A percentile compares a stretch with the other conserved stretches of the same genome.
Conservation (phyloP, 2,797 vertebrate species). For the Myotis planiceps region DNA sequence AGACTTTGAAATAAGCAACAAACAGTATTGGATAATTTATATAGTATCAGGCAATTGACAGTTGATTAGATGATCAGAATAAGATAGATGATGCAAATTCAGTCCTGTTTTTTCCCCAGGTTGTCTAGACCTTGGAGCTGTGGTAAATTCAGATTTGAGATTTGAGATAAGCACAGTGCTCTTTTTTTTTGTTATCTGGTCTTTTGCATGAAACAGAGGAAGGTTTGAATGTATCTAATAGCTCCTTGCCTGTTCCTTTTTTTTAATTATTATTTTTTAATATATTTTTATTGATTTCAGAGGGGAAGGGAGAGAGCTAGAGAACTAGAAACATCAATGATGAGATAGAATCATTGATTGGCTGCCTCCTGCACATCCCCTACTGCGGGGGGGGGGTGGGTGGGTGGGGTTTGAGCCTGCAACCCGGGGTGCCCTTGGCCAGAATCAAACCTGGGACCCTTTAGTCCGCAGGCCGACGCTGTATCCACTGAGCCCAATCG, state of each 20-base stretch:
- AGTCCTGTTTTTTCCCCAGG: not conserved
- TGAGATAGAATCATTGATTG: too few relatives aligned
- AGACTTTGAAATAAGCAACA: conserved; percentile 15
- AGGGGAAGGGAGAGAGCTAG: too few relatives aligned
- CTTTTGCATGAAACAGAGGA: not conserved
- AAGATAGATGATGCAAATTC: not conserved
- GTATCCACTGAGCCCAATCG: too few relatives aligned
- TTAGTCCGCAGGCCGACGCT: too few relatives aligned
- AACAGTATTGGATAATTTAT: not conserved
- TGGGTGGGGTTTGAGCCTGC: too few relatives aligned
- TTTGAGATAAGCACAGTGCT: not conserved
- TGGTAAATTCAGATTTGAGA: not conserved
- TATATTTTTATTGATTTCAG: too few relatives aligned
- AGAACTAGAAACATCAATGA: too few relatives aligned
- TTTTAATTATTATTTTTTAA: too few relatives aligned
- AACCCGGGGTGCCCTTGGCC: too few relatives aligned
- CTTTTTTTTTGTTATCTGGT: not conserved
- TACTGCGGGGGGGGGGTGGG: too few relatives aligned
- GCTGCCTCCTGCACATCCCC: too few relatives aligned
- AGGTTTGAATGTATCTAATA: not conserved
- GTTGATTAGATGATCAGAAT: not conserved
- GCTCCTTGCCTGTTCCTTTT: not conserved
- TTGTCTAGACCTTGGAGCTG: not conserved
- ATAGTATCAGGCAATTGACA: not conserved
- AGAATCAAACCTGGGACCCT: too few relatives aligned